Base-by-base conservation (phyloP, 1,140 invertebrate genomes). In the Diuraphis noxia region DNA sequence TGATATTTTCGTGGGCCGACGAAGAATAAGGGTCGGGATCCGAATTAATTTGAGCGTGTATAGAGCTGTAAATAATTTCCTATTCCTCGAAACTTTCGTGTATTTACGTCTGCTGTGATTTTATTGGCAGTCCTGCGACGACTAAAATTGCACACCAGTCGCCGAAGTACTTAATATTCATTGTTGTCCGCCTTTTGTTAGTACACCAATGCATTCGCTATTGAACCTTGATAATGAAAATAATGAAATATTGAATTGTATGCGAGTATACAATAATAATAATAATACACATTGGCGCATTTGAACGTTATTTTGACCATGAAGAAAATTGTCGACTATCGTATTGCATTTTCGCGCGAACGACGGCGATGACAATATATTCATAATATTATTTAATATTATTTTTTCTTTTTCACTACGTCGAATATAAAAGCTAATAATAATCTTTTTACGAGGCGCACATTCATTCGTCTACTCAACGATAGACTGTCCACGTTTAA, bases 161-260 rank as follows among this genome's bases (percentile, higher is more conserved):
- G 5, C 30, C 13, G 30, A n/a, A 63, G 25, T 56, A 56, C 52
- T 30, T 10, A 56, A 56, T 43, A 84, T 84, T 84, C 81, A 84
- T 84, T 43, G 40, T 84, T 43, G 38, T 41, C 40, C 81, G 40
- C n/a, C 81, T 41, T 84, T 84, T 84, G 81, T 43, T 56, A 56
- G 10, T n/a, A 30, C 25, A 56, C 30, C 30, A 56, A 43, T 10
- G 19, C 25, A 13, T 17, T 4, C 46, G 17, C 30, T 13, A n/a
- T 84, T 36, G 30, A 84, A 43, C 82, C 41, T 85, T 34, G 40
- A 46, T 85, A 85, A 85, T 43, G 41, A 85, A 85, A 43, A 46
- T 43, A 85, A 85, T 46, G 82, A 30, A 41, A 84, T 84, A 84
- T 41, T 30, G 38, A 46, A 34, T 46, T 38, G 19, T 85, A 34